Percentiles rank a stretch among this genome's conserved stretches.
Evolutionary conservation across 1,140 invertebrate genomes (phyloP).

Genomic region (Drosophila tsacasi): DNA sequence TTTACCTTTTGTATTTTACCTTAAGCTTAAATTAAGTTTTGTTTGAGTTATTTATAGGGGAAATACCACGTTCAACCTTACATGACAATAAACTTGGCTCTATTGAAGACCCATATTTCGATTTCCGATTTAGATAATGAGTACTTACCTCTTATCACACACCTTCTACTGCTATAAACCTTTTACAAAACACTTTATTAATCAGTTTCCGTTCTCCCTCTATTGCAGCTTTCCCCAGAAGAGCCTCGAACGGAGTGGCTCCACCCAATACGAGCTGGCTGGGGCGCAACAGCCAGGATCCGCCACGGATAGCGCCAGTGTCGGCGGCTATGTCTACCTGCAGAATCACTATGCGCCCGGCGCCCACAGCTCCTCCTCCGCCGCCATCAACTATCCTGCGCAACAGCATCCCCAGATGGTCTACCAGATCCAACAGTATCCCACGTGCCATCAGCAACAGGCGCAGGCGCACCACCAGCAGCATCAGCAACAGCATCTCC

Average conservation of each 20-base stretch:
- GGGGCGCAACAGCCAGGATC: constrained; percentile 61
- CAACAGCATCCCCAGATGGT: constrained; percentile 79
- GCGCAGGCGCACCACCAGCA: constrained; percentile 42
- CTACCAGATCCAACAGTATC: constrained; percentile 82
- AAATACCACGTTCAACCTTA: not conserved
- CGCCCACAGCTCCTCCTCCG: constrained; percentile 60
- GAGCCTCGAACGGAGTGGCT: constrained; percentile 80
- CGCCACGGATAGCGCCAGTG: constrained; percentile 59
- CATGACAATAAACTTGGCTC: not conserved
- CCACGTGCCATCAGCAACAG: constrained; percentile 83
- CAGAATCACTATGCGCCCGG: constrained; percentile 84
- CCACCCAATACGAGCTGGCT: constrained; percentile 77
- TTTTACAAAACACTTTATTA: not conserved
- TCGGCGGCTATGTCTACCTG: constrained; percentile 82
- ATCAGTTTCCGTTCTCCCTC: not conserved
- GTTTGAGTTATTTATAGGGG: not conserved
- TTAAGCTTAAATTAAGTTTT: not conserved
- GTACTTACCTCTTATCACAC: constrained; percentile 2
- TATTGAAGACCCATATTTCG: not conserved
- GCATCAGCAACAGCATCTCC: constrained; percentile 71
- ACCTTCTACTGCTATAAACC: not conserved
- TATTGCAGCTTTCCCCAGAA: constrained; percentile 84
- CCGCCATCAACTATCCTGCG: constrained; percentile 79
- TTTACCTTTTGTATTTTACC: too few species aligned
- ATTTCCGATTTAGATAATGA: constrained; percentile 9